phyloP scores from a whole-genome alignment of 2,888 invertebrate species.

The Diplazon laetatorius region DNA sequence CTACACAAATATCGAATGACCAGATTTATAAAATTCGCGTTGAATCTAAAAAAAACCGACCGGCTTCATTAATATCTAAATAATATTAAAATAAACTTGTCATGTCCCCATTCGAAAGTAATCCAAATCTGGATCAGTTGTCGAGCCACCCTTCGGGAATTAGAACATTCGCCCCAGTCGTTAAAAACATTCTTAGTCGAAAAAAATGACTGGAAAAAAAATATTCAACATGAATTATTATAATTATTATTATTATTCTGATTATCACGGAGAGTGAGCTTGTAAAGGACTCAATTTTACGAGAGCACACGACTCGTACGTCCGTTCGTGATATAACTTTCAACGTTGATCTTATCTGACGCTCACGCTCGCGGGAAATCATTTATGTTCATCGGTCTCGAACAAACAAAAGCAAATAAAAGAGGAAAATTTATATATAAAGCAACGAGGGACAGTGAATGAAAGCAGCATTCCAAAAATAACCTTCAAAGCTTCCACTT shows the following conservation, averaged over 20 bases:
- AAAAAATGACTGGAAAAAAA: not conserved
- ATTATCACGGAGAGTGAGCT: slow-evolving; percentile 21
- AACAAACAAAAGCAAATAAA: slow-evolving; percentile 28
- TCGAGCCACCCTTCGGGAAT: not conserved
- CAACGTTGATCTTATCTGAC: slow-evolving; percentile 32
- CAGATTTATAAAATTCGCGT: too few relatives aligned
- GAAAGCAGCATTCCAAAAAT: slow-evolving; percentile 23
- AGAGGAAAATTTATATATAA: not conserved
- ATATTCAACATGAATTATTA: slow-evolving; percentile 5
- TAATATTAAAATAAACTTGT: too few relatives aligned
- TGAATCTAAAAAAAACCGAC: too few relatives aligned
- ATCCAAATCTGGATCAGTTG: not conserved
- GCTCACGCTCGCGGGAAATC: slow-evolving; percentile 29
- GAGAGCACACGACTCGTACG: slow-evolving; percentile 46
- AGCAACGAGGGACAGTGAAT: slow-evolving; percentile 15
- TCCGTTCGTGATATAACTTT: slow-evolving; percentile 32
- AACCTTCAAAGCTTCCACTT: too few relatives aligned
- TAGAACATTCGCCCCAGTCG: not conserved
- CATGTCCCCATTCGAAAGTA: not conserved
- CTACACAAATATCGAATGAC: too few relatives aligned
- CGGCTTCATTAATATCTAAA: too few relatives aligned
- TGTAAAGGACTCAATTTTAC: slow-evolving; percentile 40
- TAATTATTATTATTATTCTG: too few relatives aligned
- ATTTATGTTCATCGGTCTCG: slow-evolving; percentile 31
- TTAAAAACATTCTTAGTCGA: slow-evolving; percentile 17